Evolutionary conservation across 1,140 invertebrate species (phyloP), one percentile per base, ranked within the genome.

Genomic region (Palaemon carinicauda): DNA sequence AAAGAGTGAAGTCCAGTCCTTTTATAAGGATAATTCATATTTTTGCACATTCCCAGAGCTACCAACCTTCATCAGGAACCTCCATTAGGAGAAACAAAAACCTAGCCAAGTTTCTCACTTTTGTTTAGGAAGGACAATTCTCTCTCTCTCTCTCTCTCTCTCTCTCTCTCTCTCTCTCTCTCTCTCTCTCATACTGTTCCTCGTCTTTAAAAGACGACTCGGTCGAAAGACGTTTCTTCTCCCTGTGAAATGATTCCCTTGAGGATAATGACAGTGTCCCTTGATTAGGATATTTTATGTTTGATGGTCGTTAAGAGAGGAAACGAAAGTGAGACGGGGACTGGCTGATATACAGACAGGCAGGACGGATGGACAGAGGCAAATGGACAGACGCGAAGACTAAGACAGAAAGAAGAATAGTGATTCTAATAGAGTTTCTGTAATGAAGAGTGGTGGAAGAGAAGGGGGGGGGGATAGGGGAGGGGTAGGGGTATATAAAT

Each of bases 151-250:
- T 74, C n/a, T 75, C 73, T 41, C 24, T 41, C 73, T 21, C 24
- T 74, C 24, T 74, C 73, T 27, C 33, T 69, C 50, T 33, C n/a
- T 33, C 50, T 52, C 50, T n/a, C n/a, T n/a, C n/a, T n/a, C n/a
- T n/a, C 75, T 78, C 75, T 31, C 29, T n/a, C 75, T 78, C 75
- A 21, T 53, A 33, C 71, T 74, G 24, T 33, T 74, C 71, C 71
- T 74, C 71, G 19, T 33, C 31, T 33, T 74, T 33, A n/a, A n/a
- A n/a, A 27, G 27, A 27, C 12, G n/a, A 14, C 71, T 74, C 21
- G 24, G 27, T 33, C 71, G 27, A 27, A 27, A 31, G 24, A 27
- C 15, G 24, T 33, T 74, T 29, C 29, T 74, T 33, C 71, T 74
- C 21, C 71, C 33, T 33, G 41, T 41, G 41, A 41, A 41, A 41